Percentiles rank a stretch among this genome's conserved stretches.
phyloP scores from a whole-genome alignment of 2,888 invertebrate species.

The Rhyacophila evoluta region DNA sequence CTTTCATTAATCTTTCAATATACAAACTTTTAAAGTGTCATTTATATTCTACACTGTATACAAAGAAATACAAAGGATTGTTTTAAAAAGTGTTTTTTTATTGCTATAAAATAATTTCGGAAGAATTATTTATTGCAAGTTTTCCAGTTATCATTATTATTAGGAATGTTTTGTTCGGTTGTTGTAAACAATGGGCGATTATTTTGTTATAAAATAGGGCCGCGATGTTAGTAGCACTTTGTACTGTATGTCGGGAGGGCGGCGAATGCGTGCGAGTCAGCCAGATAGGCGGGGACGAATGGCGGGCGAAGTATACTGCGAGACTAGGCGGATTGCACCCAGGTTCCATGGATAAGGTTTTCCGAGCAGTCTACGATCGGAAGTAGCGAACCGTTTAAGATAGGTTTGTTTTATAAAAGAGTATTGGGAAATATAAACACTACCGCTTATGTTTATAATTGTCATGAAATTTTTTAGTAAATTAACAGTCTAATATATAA shows the following conservation, averaged over 20 bases:
- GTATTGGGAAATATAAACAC: too few relatives aligned
- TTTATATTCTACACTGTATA: not conserved
- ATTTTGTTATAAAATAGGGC: not conserved
- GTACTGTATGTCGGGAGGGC: not conserved
- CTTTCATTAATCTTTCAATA: too few relatives aligned
- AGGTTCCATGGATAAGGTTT: not conserved
- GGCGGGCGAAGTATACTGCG: constrained; percentile 63
- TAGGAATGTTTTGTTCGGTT: too few relatives aligned
- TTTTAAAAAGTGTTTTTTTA: not conserved
- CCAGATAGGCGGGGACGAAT: constrained; percentile 58
- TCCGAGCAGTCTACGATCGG: not conserved
- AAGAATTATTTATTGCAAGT: not conserved
- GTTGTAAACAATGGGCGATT: not conserved
- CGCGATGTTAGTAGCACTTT: constrained; percentile 4
- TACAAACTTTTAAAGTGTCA: not conserved
- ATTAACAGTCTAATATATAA: too few relatives aligned
- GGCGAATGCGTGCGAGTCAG: constrained; percentile 55
- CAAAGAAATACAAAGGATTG: not conserved
- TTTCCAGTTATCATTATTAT: too few relatives aligned
- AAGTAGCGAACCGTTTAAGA: not conserved
- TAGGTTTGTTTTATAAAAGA: not conserved
- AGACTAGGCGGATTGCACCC: constrained; percentile 61
- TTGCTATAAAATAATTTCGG: not conserved
- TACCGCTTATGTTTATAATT: too few relatives aligned
- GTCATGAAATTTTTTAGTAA: too few relatives aligned